These are phyloP conservation scores for Trichomalopsis sarcophagae DNA, from an alignment of 1,140 invertebrate genomes.

Conservation along the genomic window DNA sequence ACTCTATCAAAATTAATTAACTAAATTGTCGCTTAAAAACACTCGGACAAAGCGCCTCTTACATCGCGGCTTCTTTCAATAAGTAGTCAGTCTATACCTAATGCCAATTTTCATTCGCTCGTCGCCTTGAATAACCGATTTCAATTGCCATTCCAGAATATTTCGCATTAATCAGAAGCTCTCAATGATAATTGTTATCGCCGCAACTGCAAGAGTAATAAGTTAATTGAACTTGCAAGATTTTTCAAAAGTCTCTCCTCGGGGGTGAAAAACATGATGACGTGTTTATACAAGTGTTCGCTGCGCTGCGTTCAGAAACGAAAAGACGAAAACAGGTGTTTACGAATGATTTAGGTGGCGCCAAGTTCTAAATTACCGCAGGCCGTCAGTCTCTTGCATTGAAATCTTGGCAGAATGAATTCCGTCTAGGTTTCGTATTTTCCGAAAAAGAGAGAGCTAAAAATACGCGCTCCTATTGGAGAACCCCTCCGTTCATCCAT, in stretches of 20 bases:
- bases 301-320: not conserved
- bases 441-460: slow-evolving; percentile 14
- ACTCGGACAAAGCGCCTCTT: too few relatives aligned
- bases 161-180: slow-evolving; percentile 21
- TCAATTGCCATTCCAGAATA: slow-evolving; percentile 10
- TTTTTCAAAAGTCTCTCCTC: not conserved
- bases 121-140: slow-evolving; percentile 4
- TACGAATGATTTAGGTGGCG: slow-evolving; percentile 7
- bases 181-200: slow-evolving; percentile 12
- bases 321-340: slow-evolving; percentile 24
- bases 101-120: slow-evolving; percentile 2
- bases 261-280: not conserved
- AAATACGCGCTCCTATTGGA: slow-evolving; percentile 53
- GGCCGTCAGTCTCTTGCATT: not conserved
- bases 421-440: slow-evolving; percentile 28
- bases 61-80: too few relatives aligned
- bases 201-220: slow-evolving; percentile 5
- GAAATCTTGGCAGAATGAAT: slow-evolving; percentile 31
- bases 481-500: slow-evolving; percentile 55
- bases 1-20: too few relatives aligned
- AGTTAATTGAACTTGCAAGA: slow-evolving; percentile 33
- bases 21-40: too few relatives aligned
- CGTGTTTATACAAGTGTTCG: not conserved
- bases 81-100: not conserved
- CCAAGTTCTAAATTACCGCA: slow-evolving; percentile 41